A percentile compares a stretch with the other conserved stretches of the same genome.
Conservation (phyloP, 2,797 vertebrate species). For the Astyanax mexicanus region DNA sequence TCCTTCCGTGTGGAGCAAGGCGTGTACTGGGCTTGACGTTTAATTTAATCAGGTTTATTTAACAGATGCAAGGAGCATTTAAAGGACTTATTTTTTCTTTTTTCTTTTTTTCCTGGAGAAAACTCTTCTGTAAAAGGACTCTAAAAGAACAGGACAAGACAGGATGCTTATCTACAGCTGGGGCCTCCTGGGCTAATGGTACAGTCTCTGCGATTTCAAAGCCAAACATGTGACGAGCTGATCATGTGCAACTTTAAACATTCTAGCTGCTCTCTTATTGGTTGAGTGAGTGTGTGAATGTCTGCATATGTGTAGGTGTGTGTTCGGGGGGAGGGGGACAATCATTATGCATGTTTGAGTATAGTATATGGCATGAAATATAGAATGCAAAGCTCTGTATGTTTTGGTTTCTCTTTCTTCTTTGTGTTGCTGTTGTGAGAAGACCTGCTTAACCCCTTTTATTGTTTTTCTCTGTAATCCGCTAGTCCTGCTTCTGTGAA, state of each 20-base stretch:
- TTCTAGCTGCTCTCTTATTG: constrained; percentile 54
- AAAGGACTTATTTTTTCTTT: constrained; percentile 51
- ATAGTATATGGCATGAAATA: constrained; percentile 52
- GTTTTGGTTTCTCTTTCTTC: constrained; percentile 27
- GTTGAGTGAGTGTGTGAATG: not conserved
- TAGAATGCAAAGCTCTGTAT: constrained; percentile 48
- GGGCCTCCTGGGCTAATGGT: constrained; percentile 55
- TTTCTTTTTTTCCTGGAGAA: constrained; percentile 50
- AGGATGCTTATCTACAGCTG: constrained; percentile 32
- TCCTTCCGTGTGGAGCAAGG: constrained; percentile 44
- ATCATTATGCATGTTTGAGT: constrained; percentile 62
- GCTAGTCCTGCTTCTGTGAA: constrained; percentile 46
- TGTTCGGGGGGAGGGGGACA: constrained; percentile 14
- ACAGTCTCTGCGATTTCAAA: constrained; percentile 57
- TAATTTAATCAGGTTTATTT: constrained; percentile 65
- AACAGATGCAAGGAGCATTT: constrained; percentile 55
- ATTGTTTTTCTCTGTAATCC: not conserved
- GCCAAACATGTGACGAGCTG: constrained; percentile 38
- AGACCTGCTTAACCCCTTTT: constrained; percentile 29
- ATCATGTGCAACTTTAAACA: constrained; percentile 44
- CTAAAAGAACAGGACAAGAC: constrained; percentile 41
- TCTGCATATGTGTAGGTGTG: not conserved
- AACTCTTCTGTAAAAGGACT: constrained; percentile 50
- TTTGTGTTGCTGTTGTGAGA: constrained; percentile 45
- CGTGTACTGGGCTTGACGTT: constrained; percentile 50